Evolutionary conservation across 2,888 invertebrate genomes (phyloP).

Genomic region (Amblyteles armatorius): DNA sequence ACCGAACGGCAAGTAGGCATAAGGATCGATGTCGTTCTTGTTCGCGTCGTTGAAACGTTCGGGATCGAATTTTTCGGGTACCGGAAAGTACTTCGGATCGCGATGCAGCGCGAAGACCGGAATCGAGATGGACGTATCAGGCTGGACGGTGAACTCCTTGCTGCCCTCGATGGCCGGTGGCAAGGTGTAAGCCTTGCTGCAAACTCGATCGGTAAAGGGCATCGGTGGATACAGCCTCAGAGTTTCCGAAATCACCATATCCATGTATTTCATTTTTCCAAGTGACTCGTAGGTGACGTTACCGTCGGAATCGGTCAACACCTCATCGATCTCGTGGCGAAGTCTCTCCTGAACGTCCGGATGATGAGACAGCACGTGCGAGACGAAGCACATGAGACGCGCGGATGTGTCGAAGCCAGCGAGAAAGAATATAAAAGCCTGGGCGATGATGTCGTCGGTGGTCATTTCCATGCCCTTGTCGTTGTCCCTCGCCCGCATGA

Average conservation of each 20-base stretch:
- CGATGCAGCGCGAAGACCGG: conserved; percentile 72
- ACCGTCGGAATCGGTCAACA: conserved; percentile 25
- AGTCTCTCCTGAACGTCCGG: conserved; percentile 84
- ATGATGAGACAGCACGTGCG: conserved; percentile 77
- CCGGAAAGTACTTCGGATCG: conserved; percentile 72
- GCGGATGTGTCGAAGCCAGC: conserved; percentile 66
- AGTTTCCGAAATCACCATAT: conserved; percentile 69
- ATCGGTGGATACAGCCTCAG: too few species aligned
- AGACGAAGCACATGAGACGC: conserved; percentile 70
- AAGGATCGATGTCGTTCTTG: conserved; percentile 69
- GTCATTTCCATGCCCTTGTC: conserved; percentile 52
- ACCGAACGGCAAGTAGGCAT: conserved; percentile 77
- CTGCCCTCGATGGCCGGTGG: conserved; percentile 72
- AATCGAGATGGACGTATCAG: conserved; percentile 60
- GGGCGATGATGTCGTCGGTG: conserved; percentile 28
- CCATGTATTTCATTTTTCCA: conserved; percentile 60
- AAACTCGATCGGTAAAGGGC: conserved; percentile 68
- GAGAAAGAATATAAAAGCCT: too few species aligned
- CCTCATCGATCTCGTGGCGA: conserved; percentile 68
- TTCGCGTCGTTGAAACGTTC: conserved; percentile 69
- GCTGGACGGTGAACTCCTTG: conserved; percentile 58
- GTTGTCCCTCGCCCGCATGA: conserved; percentile 59
- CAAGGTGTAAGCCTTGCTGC: conserved; percentile 85
- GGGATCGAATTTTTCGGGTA: conserved; percentile 70
- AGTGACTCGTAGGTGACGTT: conserved; percentile 67